These are phyloP conservation scores for Oryzaephilus surinamensis DNA, from an alignment of 1,140 invertebrate genomes.

Conservation along the genomic window DNA sequence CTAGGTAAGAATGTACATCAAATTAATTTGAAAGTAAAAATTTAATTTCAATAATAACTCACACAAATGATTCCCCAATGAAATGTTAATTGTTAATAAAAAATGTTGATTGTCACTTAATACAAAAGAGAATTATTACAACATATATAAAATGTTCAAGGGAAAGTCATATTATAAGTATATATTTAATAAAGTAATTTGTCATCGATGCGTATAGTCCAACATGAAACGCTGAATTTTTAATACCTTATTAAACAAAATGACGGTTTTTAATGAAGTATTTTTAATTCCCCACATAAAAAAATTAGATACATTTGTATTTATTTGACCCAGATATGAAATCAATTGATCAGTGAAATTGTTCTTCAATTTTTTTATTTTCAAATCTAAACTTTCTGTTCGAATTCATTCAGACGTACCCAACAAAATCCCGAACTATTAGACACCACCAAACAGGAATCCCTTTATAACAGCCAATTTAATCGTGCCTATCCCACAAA, in stretches of 20 bases:
- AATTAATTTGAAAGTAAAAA: not conserved
- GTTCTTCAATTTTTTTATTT: not conserved
- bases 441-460: slow-evolving; percentile 55
- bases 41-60: not conserved
- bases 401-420: slow-evolving; percentile 48
- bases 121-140: not conserved
- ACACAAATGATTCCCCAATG: not conserved
- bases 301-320: not conserved
- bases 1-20: slow-evolving; percentile 44
- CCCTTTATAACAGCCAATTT: slow-evolving; percentile 59
- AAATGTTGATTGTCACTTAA: too few relatives aligned
- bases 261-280: not conserved
- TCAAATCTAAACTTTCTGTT: not conserved
- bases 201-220: too few relatives aligned
- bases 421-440: slow-evolving; percentile 61
- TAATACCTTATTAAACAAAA: not conserved
- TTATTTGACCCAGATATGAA: not conserved
- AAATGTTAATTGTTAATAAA: not conserved
- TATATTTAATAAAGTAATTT: too few relatives aligned
- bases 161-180: not conserved
- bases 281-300: not conserved
- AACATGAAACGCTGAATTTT: not conserved
- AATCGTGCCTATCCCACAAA: slow-evolving; percentile 65
- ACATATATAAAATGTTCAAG: not conserved
- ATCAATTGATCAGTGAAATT: not conserved